Evolutionary conservation across 2,888 invertebrate genomes (phyloP).

Genomic region (Phalera bucephala): DNA sequence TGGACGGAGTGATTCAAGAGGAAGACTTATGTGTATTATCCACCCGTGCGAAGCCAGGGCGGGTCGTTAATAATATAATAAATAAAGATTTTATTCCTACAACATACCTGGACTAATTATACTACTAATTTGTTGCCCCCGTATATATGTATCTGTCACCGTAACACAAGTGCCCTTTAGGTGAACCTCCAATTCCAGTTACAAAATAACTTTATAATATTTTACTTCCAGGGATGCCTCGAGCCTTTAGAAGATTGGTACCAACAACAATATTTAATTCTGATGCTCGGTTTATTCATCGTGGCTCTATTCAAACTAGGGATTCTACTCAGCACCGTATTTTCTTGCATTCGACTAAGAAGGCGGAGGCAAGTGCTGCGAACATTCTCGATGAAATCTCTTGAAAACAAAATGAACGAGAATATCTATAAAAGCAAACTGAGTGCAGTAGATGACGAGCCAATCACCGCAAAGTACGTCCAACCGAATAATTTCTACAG

Average conservation of each 20-base stretch:
- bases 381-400: conserved; percentile 61
- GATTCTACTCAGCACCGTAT: conserved; percentile 86
- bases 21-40: too few species aligned
- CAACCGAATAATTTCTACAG: conserved; percentile 79
- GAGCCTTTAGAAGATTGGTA: conserved; percentile 89
- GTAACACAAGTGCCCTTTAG: too few species aligned
- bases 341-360: conserved; percentile 86
- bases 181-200: too few species aligned
- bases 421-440: conserved; percentile 68
- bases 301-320: conserved; percentile 89
- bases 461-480: conserved; percentile 69
- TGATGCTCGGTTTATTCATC: conserved; percentile 85
- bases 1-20: too few species aligned
- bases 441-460: conserved; percentile 54
- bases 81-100: too few species aligned
- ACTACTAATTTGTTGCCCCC: too few species aligned
- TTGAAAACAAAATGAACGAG: conserved; percentile 63
- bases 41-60: too few species aligned
- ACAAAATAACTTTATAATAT: too few species aligned
- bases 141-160: too few species aligned
- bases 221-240: conserved; percentile 85
- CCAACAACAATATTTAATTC: conserved; percentile 87
- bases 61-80: too few species aligned
- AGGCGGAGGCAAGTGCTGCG: conserved; percentile 74
- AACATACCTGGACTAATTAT: too few species aligned